Evolutionary conservation across 2,797 vertebrate genomes (phyloP), one percentile per base, ranked within the genome.

Genomic region (Falco rusticolus): DNA sequence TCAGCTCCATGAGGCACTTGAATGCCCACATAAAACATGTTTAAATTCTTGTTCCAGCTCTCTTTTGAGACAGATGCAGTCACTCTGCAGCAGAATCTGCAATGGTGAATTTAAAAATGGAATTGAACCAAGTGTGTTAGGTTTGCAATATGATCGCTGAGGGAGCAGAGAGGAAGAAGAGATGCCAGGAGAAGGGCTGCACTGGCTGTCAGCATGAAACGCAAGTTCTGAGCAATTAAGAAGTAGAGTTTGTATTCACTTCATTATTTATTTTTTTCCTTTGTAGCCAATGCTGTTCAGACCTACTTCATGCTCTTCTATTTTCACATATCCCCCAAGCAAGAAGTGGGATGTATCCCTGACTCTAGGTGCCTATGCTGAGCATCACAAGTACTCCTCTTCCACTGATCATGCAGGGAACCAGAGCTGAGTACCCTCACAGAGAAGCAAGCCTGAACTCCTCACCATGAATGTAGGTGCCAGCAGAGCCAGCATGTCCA

Each of bases 101-200:
- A 84, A 39, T 2, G 18, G 71, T 91, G 91, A 89, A 87, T 96
- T 96, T 91, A 69, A 70, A 91, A 19, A 90, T 94, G 95, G 94
- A 94, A 85, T 75, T 78, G 76, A 70, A 81, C 71, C 91, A 94
- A 95, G 76, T 80, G 86, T 89, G 87, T 93, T 89, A 81, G 78
- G 53, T 94, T 87, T 89, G 92, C 86, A 96, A 94, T 94, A 78
- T 1, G 75, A 96, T 93, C 78, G 25, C 82, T 75, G 77, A 95
- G 95, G 90, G 96, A 96, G 84, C 14, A 4, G 66, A 53, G 76
- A 94, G 75, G 89, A 95, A 79, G 70, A 87, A 64, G 34, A 70
- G 79, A 71, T 94, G 91, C 94, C 97, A 97, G 84, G 74, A 90
- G 96, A 61, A 89, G 68, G 86, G 39, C 71, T 69, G 64, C 7